Percentiles rank a stretch among this genome's conserved stretches.
These are phyloP conservation scores for Caenorhabditis macrosperma DNA, from an alignment of 2,888 invertebrate species.

Conservation along the genomic window DNA sequence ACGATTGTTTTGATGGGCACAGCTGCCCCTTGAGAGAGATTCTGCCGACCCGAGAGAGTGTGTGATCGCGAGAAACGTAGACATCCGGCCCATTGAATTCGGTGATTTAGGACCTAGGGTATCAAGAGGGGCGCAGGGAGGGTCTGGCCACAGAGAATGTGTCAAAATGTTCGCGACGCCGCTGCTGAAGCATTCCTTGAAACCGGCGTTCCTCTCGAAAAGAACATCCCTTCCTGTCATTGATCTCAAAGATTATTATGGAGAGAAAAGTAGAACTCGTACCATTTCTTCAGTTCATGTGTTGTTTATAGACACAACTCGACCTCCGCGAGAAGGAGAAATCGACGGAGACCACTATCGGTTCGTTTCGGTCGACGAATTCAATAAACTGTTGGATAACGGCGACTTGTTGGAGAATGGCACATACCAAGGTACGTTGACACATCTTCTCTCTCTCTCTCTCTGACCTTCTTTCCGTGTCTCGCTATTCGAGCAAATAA, in stretches of 20 bases:
- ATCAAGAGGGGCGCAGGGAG: slow-evolving; percentile 19
- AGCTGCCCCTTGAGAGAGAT: slow-evolving; percentile 33
- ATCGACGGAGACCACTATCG: slow-evolving; percentile 85
- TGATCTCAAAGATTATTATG: slow-evolving; percentile 44
- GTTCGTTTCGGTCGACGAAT: slow-evolving; percentile 65
- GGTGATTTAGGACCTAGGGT: slow-evolving; percentile 49
- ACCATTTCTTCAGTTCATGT: neutral
- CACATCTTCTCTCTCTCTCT: no score
- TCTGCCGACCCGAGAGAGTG: slow-evolving; percentile 12
- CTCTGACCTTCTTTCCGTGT: slow-evolving; percentile 1
- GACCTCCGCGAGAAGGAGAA: slow-evolving; percentile 84
- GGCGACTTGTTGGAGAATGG: slow-evolving; percentile 85
- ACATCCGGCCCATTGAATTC: slow-evolving; percentile 44
- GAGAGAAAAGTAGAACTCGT: slow-evolving; percentile 15
- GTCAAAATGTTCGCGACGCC: slow-evolving; percentile 40
- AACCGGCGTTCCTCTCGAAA: slow-evolving; percentile 54
- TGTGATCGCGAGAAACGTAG: slow-evolving; percentile 28
- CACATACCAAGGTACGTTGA: slow-evolving; percentile 84
- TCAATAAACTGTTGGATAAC: slow-evolving; percentile 76
- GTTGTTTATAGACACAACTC: slow-evolving; percentile 83
- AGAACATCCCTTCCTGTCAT: slow-evolving; percentile 48
- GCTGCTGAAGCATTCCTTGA: slow-evolving; percentile 31
- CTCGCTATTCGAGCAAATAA: neutral
- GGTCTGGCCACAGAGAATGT: slow-evolving; percentile 17
- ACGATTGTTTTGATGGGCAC: slow-evolving; percentile 43